Conservation (phyloP, 2,888 invertebrate genomes). For the Bombyx huttoni region DNA sequence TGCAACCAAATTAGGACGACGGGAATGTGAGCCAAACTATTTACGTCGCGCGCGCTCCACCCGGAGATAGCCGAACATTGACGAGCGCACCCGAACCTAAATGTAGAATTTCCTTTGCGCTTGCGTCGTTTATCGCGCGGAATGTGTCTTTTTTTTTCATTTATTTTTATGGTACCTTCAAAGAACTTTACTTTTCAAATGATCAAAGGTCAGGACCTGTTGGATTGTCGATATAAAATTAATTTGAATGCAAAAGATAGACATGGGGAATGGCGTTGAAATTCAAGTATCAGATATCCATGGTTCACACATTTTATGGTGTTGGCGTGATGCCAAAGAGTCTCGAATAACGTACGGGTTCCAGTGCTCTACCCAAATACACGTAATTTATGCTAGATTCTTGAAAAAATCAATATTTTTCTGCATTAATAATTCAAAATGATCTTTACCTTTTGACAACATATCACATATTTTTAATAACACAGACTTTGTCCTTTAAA, state of each 20-base stretch:
- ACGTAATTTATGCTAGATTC: slow-evolving; percentile 1
- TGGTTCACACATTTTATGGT: slow-evolving; percentile 25
- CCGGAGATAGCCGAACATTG: slow-evolving; percentile 31
- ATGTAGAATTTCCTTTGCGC: slow-evolving; percentile 42
- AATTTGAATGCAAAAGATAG: background rate
- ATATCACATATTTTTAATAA: too few species aligned
- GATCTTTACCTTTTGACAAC: background rate
- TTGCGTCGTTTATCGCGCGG: slow-evolving; percentile 25
- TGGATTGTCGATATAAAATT: too few species aligned
- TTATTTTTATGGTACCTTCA: too few species aligned
- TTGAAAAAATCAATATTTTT: too few species aligned
- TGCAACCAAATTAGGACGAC: slow-evolving; percentile 75
- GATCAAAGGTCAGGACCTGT: too few species aligned
- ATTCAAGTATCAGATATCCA: slow-evolving; percentile 50
- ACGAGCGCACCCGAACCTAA: slow-evolving; percentile 49
- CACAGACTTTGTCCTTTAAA: too few species aligned
- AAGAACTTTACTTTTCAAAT: too few species aligned
- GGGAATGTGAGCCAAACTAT: slow-evolving; percentile 46
- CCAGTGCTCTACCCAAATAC: slow-evolving; percentile 30
- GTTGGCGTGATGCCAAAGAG: slow-evolving; percentile 45
- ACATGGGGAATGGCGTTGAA: slow-evolving; percentile 6
- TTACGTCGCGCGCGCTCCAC: slow-evolving; percentile 50
- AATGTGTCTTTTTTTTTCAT: slow-evolving; percentile 8
- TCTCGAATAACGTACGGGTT: slow-evolving; percentile 42
- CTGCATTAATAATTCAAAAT: slow-evolving; percentile 1